Evolutionary conservation across 37 sponge, comb jelly and placozoan genomes (phyloP), one percentile per base, ranked within the genome.

Genomic region (Halichondria panicea): DNA sequence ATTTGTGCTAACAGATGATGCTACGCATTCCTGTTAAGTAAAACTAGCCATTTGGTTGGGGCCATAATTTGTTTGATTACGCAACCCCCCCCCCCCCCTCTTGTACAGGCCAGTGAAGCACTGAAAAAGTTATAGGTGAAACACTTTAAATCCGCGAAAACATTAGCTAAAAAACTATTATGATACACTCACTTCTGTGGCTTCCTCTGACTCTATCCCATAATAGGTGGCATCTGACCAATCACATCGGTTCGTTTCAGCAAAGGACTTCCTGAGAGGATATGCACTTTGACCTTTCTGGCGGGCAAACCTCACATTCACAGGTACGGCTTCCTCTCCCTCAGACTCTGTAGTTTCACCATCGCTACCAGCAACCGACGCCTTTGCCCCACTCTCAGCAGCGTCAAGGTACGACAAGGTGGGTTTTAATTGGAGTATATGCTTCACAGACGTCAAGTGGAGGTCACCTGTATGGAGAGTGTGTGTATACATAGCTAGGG

Each of bases 251-350:
- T n/a, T n/a, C n/a, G n/a, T n/a, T n/a, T n/a, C n/a, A n/a, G n/a
- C n/a, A n/a, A n/a, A n/a, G n/a, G n/a, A n/a, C n/a, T n/a, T n/a
- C n/a, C n/a, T n/a, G n/a, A n/a, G n/a, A n/a, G n/a, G n/a, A n/a
- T n/a, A n/a, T n/a, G n/a, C n/a, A n/a, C n/a, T n/a, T n/a, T n/a
- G n/a, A n/a, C n/a, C n/a, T n/a, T n/a, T n/a, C n/a, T n/a, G n/a
- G n/a, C n/a, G n/a, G n/a, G n/a, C 68, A 68, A 89, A 82, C 31
- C 43, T 41, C 3, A 89, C 90, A 27, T 70, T 74, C 36, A 90
- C 81, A 12, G 76, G 91, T 42, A 65, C 81, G 5, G 91, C 85
- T 31, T 90, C 91, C 63, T 89, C 90, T 24, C 78, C 91, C 64
- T 89, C 81, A 76, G 78, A 81, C 71, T 84, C 90, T 1, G 83